Evolutionary conservation across 1,140 invertebrate species (phyloP), one percentile per base, ranked within the genome.

Genomic region (Theocolax elegans): DNA sequence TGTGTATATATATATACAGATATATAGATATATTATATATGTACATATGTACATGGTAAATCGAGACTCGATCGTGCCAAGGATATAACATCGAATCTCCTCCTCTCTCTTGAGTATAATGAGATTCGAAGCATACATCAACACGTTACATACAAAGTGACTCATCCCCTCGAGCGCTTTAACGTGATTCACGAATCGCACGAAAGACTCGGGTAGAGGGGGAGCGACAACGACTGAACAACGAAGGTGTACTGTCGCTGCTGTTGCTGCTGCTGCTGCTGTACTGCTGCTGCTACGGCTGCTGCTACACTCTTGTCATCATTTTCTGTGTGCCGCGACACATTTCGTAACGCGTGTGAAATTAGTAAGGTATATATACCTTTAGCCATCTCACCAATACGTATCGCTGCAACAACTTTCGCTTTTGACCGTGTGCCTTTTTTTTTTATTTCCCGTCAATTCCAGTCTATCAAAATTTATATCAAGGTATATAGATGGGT

Each of bases 311-410:
- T 35, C 35, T 58, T 58, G 31, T n/a, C n/a, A 3, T 38, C 54
- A 23, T 8, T 8, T 1, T 27, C 9, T 51, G 48, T 51, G 23
- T 10, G 48, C 2, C 19, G 40, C 35, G 51, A 54, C 27, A 66
- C 23, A 56, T 54, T 56, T 56, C 40, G 27, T 56, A 46, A 56
- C 51, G 9, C n/a, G 38, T 21, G 40, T 31, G n/a, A 66, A 66
- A 66, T 66, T 66, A 54, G 23, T 54, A n/a, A 66, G 51, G 64
- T 66, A 56, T 23, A 56, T 56, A 46, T 53, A 65, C 4, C 31
- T 40, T 54, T 53, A 53, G n/a, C n/a, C 42, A 42, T 27, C 19
- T 21, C 49, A 42, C 31, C 1, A 23, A 63, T 49, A 56, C 27
- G 23, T 56, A 29, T 29, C 13, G 7, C 53, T 13, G 51, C 40